Base-by-base conservation (phyloP, 2,797 vertebrate species). In the Xiphorhynchus erythropygius region DNA sequence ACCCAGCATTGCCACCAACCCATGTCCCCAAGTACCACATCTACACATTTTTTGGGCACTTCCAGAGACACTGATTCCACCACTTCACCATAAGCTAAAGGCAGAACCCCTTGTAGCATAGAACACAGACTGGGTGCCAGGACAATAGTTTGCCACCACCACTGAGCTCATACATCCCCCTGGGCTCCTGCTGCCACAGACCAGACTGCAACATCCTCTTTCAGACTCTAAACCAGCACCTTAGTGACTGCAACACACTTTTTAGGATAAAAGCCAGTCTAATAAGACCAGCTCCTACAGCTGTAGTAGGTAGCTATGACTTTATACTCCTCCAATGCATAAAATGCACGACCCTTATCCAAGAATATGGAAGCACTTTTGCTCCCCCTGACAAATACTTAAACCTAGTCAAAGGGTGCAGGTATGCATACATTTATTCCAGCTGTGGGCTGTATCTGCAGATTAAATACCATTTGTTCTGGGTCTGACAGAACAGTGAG, bases 381-480 rank as follows among this genome's bases (percentile, higher is more conserved):
- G 35, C 22, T 70, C 49, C 44, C 49, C 59, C n/a, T 25, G 1
- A 70, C 37, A 81, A 92, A 95, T 81, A 81, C 69, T 73, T 94
- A 71, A 88, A 39, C 53, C 79, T 32, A 68, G 35, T 71, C 84
- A 84, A 63, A 96, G 87, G 69, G 69, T 57, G 70, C 65, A 92
- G 75, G 82, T 89, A 96, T 91, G 91, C 82, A 41, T 56, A 81
- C 16, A 83, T 88, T 93, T 85, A 53, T 67, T 82, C 79, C 93
- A 96, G 89, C 92, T 94, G 89, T 75, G 52, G 49, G 53, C 47
- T 83, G 32, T 6, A 74, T 39, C 78, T 90, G 50, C 47, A 89
- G 69, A 63, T 85, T 87, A 84, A 96, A 93, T 78, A 71, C 50
- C 53, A 56, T 92, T 95, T 95, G 69, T 93, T 60, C 85, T 64